A percentile compares a stretch with the other conserved stretches of the same genome.
These are phyloP conservation scores for Desmodus rotundus DNA, from an alignment of 2,113 vertebrate species.

Conservation along the genomic window DNA sequence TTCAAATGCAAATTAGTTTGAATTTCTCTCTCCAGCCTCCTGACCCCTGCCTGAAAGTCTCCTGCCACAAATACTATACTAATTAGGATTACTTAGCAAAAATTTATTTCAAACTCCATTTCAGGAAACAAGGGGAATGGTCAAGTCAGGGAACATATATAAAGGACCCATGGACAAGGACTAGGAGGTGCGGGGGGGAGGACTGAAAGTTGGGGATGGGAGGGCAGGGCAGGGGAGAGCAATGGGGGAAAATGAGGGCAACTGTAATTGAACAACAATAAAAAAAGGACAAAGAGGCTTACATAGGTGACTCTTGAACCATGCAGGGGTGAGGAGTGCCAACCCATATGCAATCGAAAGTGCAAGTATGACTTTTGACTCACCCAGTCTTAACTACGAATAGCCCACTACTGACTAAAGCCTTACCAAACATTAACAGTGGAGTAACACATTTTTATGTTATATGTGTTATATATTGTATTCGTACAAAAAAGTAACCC, in stretches of 20 bases:
- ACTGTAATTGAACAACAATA: too few species aligned
- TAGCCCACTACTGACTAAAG: neutral
- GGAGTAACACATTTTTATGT: neutral
- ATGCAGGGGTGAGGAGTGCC: neutral
- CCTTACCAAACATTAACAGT: neutral
- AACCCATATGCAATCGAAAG: neutral
- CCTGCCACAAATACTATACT: neutral
- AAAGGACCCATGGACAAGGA: too few species aligned
- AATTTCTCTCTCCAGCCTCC: neutral
- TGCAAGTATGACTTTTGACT: neutral
- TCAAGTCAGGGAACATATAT: too few species aligned
- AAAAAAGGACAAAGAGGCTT: neutral
- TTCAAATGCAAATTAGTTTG: slow-evolving; percentile 49
- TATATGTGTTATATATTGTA: neutral
- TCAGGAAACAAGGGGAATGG: neutral
- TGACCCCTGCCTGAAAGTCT: neutral
- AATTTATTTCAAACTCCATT: neutral
- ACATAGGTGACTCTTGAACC: neutral
- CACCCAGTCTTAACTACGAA: too few species aligned
- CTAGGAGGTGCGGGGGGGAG: too few species aligned
- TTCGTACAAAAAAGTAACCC: neutral
- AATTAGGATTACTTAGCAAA: neutral
- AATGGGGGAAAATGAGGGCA: too few species aligned
- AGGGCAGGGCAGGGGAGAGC: too few species aligned
- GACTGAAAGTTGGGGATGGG: too few species aligned